These are phyloP conservation scores for Mystacornis crossleyi DNA, from an alignment of 2,113 vertebrate genomes.

Conservation along the genomic window DNA sequence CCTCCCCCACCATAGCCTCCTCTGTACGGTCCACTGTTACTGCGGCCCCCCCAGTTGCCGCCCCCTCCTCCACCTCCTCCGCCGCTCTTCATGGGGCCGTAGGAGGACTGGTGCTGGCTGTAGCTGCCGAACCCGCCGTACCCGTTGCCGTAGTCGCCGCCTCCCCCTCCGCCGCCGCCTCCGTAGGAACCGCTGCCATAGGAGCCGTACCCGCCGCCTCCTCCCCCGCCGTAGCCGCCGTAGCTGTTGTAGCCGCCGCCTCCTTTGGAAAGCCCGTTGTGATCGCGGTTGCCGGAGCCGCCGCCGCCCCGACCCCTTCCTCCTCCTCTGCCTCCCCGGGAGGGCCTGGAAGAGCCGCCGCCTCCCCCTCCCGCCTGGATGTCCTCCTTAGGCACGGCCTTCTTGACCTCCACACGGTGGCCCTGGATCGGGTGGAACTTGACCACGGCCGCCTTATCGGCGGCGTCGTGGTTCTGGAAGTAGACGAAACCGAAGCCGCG, in stretches of 20 bases:
- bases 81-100: constrained; percentile 92
- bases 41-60: constrained; percentile 86
- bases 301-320: constrained; percentile 80
- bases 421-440: constrained; percentile 92
- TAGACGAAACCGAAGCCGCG: constrained; percentile 97
- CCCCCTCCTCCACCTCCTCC: constrained; percentile 85
- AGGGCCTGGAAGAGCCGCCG: constrained; percentile 74
- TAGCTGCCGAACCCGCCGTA: constrained; percentile 93
- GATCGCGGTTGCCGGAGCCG: constrained; percentile 76
- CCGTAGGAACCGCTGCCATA: constrained; percentile 77
- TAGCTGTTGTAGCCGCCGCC: constrained; percentile 87
- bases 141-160: constrained; percentile 89
- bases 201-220: constrained; percentile 72
- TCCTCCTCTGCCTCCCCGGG: constrained; percentile 78
- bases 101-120: constrained; percentile 91
- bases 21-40: constrained; percentile 85
- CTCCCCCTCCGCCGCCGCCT: constrained; percentile 76
- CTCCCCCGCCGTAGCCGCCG: constrained; percentile 80
- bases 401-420: constrained; percentile 93
- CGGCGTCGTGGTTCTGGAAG: constrained; percentile 92
- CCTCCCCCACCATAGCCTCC: constrained; percentile 85
- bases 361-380: constrained; percentile 79
- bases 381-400: constrained; percentile 91
- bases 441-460: constrained; percentile 93
- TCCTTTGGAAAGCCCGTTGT: constrained; percentile 82